These are phyloP conservation scores for Meganola albula DNA, from an alignment of 2,888 invertebrate species.

Conservation along the genomic window DNA sequence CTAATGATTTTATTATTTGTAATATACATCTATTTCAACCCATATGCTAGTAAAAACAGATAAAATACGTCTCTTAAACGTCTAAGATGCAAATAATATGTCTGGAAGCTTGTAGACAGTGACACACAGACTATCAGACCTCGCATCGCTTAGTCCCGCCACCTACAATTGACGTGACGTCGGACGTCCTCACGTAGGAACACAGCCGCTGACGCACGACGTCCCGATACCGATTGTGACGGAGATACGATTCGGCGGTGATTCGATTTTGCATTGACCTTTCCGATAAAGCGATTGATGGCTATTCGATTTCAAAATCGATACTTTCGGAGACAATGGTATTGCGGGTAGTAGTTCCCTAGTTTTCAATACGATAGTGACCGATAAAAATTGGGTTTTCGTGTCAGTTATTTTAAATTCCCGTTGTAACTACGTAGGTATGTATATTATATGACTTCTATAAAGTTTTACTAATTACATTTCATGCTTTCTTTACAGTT, in stretches of 20 bases:
- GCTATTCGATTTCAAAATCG: constrained; percentile 43
- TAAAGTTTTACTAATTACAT: no score
- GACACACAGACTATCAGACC: constrained; percentile 45
- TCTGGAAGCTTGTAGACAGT: constrained; percentile 50
- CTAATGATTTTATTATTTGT: constrained; percentile 13
- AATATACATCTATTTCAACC: constrained; percentile 36
- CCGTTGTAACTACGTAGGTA: no score
- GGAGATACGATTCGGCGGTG: constrained; percentile 52
- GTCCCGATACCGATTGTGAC: constrained; percentile 56
- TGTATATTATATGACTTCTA: no score
- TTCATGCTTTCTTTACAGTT: no score
- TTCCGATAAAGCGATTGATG: constrained; percentile 40
- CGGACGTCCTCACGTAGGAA: constrained; percentile 29
- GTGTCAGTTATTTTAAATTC: no score
- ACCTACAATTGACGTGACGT: constrained; percentile 29
- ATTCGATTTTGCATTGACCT: constrained; percentile 50
- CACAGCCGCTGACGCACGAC: constrained; percentile 30
- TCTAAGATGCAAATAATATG: constrained; percentile 59
- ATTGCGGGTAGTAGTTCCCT: no score
- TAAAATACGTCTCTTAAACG: constrained; percentile 40
- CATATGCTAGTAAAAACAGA: constrained; percentile 32
- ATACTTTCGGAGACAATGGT: constrained; percentile 26
- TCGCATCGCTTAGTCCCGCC: constrained; percentile 29
- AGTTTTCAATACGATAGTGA: no score
- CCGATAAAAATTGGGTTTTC: no score